Evolutionary conservation across 2,888 invertebrate species (phyloP).

Genomic region (Carterocephalus palaemon): DNA sequence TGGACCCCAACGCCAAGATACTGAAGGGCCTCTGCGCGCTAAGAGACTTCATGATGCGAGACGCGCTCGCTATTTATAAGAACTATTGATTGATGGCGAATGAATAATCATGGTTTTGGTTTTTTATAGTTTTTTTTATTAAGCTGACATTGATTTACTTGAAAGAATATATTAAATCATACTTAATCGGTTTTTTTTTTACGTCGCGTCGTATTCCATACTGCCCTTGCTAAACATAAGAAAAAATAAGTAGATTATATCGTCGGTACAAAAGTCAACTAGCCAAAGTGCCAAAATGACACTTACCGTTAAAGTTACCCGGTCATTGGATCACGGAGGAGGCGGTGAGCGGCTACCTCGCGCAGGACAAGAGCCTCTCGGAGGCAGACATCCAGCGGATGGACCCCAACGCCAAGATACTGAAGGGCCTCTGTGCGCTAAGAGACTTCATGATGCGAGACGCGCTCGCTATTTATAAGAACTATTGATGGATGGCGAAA

Average conservation of each 20-base stretch:
- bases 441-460: slow-evolving; percentile 97
- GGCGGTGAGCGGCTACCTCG: slow-evolving; percentile 66
- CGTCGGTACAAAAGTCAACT: no score
- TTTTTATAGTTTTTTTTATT: slow-evolving; percentile 6
- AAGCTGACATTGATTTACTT: no score
- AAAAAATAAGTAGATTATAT: no score
- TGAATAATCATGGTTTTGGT: no score
- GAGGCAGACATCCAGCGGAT: slow-evolving; percentile 66
- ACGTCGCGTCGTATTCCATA: no score
- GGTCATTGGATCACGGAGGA: slow-evolving; percentile 92
- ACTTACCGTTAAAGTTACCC: no score
- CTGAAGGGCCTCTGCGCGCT: slow-evolving; percentile 95
- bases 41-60: slow-evolving; percentile 95
- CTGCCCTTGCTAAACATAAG: no score
- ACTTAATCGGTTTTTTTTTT: no score
- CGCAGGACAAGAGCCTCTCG: slow-evolving; percentile 60
- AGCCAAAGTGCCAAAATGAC: no score
- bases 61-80: slow-evolving; percentile 82
- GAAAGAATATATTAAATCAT: no score
- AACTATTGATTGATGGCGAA: no score
- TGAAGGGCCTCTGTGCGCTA: slow-evolving; percentile 94
- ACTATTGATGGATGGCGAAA: slow-evolving; percentile 16
- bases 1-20: slow-evolving; percentile 82
- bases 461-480: slow-evolving; percentile 79
- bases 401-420: slow-evolving; percentile 82